These are phyloP conservation scores for Shargacucullia verbasci DNA, from an alignment of 2,888 invertebrate species.

Conservation along the genomic window DNA sequence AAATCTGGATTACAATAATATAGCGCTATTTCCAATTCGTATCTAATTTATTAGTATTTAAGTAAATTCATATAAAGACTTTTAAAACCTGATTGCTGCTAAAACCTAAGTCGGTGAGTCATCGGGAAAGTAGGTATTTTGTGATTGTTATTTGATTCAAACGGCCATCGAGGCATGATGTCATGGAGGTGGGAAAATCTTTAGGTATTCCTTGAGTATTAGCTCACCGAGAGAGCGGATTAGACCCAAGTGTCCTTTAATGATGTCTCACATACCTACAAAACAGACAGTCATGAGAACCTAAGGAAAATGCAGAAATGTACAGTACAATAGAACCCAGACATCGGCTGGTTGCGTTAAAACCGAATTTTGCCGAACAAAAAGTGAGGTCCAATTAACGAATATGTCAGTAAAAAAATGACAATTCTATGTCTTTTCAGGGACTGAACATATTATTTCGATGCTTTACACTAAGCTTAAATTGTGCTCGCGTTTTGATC, in stretches of 20 bases:
- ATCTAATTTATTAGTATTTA: conserved; percentile 9
- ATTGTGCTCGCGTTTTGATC: no score
- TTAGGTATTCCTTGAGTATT: conserved; percentile 4
- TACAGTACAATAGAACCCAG: no score
- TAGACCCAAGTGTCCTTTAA: background rate
- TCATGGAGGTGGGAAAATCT: conserved; percentile 19
- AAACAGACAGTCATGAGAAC: no score
- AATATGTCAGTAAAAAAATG: no score
- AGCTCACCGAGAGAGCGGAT: background rate
- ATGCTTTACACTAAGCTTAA: no score
- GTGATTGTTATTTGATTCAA: conserved; percentile 26
- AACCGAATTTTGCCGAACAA: no score
- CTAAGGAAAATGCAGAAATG: no score
- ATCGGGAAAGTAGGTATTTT: conserved; percentile 26
- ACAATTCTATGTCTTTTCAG: no score
- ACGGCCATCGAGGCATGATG: conserved; percentile 23
- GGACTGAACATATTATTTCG: no score
- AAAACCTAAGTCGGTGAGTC: conserved; percentile 12
- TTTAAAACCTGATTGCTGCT: conserved; percentile 18
- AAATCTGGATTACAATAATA: no score
- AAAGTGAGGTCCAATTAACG: no score
- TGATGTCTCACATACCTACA: background rate
- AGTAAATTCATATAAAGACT: conserved; percentile 29
- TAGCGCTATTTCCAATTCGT: background rate
- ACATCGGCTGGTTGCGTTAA: no score